Evolutionary conservation across 2,888 invertebrate genomes (phyloP), one percentile per base, ranked within the genome.

Genomic region (Epistrophe eligans): DNA sequence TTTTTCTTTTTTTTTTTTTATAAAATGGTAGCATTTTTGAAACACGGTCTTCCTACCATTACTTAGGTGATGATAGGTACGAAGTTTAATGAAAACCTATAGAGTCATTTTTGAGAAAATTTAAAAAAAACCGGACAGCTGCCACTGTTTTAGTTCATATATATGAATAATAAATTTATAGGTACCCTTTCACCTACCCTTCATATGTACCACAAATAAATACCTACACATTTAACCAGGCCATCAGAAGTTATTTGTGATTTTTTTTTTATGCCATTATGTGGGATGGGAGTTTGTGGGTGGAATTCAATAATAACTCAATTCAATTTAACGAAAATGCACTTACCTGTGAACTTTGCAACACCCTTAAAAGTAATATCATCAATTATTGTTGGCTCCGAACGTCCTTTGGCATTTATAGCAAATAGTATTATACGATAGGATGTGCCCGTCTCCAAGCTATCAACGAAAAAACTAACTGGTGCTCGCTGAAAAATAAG

Each of bases 291-390:
- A 15, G 40, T 13, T 7, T 7, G 15, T 0, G 4, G 24, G 38
- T 0, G 10, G 15, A 4, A 64, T 17, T 73, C 17, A 71, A 35
- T 72, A 24, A 77, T 82, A 82, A 85, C 67, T 85, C 62, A 85
- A 85, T 82, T 82, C 48, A 79, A 84, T 74, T 83, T 79, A 70
- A 83, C 60, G 71, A 72, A 85, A 85, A 83, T 66, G 32, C 77
- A 92, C 94, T 94, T 91, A 97, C 97, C 97, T 92, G 97, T 97
- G 92, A 95, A 96, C 93, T 97, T 97, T 77, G 97, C 97, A 90
- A 97, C 97, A 89, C 97, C 97, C 91, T 96, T 96, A 91, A 97
- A 95, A 11, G 96, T 97, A 89, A 97, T 96, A 52, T 97, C 96
- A 91, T 97, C 97, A 85, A 97, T 96, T 77, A 97, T 95, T 73